Conservation (phyloP, 2,797 vertebrate species). For the Hafferia zeledoni region DNA sequence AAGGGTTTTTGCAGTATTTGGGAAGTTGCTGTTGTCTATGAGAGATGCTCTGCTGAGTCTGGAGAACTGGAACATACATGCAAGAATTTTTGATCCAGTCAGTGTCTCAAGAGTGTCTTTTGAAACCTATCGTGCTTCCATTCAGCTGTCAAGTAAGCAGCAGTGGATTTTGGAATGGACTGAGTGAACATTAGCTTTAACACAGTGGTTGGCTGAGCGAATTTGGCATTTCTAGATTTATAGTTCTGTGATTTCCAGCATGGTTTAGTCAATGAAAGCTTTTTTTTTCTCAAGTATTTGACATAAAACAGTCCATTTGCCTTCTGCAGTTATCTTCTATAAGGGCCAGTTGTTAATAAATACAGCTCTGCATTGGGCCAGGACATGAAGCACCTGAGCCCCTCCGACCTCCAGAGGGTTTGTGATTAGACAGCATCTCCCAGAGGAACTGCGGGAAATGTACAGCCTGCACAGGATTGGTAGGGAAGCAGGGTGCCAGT, state of each 20-base stretch:
- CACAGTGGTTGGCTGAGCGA: background rate
- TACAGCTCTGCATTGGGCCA: background rate
- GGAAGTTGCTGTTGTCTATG: background rate
- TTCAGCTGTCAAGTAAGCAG: background rate
- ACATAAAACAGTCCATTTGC: background rate
- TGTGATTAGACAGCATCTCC: background rate
- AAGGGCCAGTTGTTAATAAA: background rate
- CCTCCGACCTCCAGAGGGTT: background rate
- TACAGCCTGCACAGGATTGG: fast-evolving
- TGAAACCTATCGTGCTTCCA: background rate
- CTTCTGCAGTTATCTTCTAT: background rate
- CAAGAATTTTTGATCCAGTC: background rate
- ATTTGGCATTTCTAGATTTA: background rate
- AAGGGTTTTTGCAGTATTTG: background rate
- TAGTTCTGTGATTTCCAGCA: background rate
- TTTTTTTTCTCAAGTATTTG: background rate
- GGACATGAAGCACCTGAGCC: background rate
- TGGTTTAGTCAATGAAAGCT: background rate
- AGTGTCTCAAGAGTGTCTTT: background rate
- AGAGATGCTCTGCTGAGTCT: background rate
- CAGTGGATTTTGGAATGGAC: background rate
- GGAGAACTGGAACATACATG: background rate
- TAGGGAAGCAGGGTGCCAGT: background rate
- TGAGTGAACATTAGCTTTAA: background rate
- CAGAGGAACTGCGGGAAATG: fast-evolving